Evolutionary conservation across 1,140 invertebrate genomes (phyloP).

Genomic region (Ceratitis capitata): DNA sequence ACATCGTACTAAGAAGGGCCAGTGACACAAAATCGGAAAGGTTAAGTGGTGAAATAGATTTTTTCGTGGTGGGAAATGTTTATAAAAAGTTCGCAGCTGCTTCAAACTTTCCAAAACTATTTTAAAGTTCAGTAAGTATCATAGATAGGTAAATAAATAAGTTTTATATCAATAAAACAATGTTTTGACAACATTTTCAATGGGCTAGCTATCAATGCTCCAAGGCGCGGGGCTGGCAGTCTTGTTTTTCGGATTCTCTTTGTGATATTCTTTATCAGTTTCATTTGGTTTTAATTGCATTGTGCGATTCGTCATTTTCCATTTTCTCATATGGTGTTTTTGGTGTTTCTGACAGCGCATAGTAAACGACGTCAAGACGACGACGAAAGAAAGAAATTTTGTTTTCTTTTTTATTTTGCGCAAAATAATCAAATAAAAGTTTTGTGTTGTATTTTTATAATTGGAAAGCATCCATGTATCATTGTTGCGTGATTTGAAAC

Average conservation of each 20-base stretch:
- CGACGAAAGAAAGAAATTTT: conserved; percentile 33
- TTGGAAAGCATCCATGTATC: conserved; percentile 23
- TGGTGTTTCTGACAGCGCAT: conserved; percentile 42
- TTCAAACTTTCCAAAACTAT: too few relatives aligned
- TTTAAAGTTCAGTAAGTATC: too few relatives aligned
- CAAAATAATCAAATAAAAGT: conserved; percentile 23
- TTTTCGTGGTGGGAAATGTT: too few relatives aligned
- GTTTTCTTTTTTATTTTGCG: conserved; percentile 39
- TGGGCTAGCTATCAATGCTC: too few relatives aligned
- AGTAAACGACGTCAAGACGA: neutral
- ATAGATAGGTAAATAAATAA: too few relatives aligned
- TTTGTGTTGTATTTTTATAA: conserved; percentile 40
- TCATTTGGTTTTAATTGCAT: neutral
- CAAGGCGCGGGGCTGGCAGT: neutral
- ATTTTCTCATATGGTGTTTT: conserved; percentile 17
- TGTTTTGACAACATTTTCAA: too few relatives aligned
- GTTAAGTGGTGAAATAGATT: too few relatives aligned
- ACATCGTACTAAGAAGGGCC: too few relatives aligned
- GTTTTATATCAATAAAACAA: too few relatives aligned
- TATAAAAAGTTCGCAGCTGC: too few relatives aligned
- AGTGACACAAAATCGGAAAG: too few relatives aligned
- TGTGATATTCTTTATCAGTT: neutral
- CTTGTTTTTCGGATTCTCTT: neutral
- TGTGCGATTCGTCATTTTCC: neutral
- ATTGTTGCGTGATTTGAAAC: conserved; percentile 27